These are phyloP conservation scores for Lithosia quadra DNA, from an alignment of 2,888 invertebrate genomes.

Conservation along the genomic window DNA sequence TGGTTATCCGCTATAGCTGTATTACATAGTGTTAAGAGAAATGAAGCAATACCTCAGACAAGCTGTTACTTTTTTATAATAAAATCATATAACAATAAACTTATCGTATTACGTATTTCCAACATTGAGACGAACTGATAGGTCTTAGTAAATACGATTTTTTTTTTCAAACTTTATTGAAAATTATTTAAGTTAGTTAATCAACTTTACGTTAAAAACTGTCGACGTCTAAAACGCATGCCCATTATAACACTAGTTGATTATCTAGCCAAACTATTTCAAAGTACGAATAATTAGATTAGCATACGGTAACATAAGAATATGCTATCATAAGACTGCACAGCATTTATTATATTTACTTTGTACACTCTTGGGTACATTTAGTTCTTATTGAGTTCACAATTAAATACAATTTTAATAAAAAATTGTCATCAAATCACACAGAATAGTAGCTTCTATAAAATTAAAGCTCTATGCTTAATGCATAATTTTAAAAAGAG, in stretches of 20 bases:
- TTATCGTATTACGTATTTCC: not conserved
- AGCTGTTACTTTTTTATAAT: no score
- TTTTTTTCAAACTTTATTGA: no score
- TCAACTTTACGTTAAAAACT: not conserved
- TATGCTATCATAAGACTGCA: not conserved
- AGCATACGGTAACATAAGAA: slow-evolving; percentile 8
- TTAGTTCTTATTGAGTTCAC: not conserved
- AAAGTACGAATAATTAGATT: not conserved
- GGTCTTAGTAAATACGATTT: no score
- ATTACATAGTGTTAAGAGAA: no score
- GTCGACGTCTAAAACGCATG: not conserved
- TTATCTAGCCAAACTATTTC: not conserved
- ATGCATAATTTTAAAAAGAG: not conserved
- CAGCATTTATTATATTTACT: not conserved
- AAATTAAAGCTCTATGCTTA: not conserved
- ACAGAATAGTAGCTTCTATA: not conserved
- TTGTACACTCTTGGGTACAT: not conserved
- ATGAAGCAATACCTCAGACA: not conserved
- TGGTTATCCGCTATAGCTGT: not conserved
- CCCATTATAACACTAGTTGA: not conserved
- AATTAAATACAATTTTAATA: no score
- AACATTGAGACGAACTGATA: not conserved
- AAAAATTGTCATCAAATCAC: no score
- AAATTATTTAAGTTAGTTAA: no score
- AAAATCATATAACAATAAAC: not conserved